Conservation (phyloP, 2,888 invertebrate species). For the Trissonchulus latispiculum region DNA sequence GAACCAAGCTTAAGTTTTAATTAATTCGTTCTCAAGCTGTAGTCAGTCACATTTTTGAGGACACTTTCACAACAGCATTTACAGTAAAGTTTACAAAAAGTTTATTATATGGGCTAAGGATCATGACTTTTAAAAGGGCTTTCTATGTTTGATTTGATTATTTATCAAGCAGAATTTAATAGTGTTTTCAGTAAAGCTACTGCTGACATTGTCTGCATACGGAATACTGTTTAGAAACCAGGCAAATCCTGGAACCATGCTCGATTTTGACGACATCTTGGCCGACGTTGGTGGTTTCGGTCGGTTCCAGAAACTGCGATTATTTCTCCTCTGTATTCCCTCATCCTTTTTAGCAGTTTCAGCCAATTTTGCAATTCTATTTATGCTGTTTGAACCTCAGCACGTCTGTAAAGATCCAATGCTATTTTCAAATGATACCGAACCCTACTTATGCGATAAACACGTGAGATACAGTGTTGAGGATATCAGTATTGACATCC, state of each 20-base stretch:
- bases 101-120: no score
- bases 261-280: conserved; percentile 25
- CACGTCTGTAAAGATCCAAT: conserved; percentile 61
- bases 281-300: conserved; percentile 34
- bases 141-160: no score
- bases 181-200: no score
- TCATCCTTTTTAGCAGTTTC: conserved; percentile 34
- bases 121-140: no score
- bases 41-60: no score
- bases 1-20: no score
- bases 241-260: conserved; percentile 3
- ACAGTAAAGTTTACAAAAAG: no score
- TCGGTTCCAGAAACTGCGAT: conserved; percentile 33
- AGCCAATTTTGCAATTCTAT: conserved; percentile 33
- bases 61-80: no score
- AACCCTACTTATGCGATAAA: not conserved
- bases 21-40: no score
- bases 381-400: conserved; percentile 55
- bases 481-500: not conserved
- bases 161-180: no score
- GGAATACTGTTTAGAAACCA: no score
- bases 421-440: not conserved
- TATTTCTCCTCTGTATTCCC: conserved; percentile 35
- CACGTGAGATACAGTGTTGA: not conserved
- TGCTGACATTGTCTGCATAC: no score